These are phyloP conservation scores for human (Homo sapiens) DNA, from an alignment of 2,113 vertebrate species.

Conservation along the genomic window DNA sequence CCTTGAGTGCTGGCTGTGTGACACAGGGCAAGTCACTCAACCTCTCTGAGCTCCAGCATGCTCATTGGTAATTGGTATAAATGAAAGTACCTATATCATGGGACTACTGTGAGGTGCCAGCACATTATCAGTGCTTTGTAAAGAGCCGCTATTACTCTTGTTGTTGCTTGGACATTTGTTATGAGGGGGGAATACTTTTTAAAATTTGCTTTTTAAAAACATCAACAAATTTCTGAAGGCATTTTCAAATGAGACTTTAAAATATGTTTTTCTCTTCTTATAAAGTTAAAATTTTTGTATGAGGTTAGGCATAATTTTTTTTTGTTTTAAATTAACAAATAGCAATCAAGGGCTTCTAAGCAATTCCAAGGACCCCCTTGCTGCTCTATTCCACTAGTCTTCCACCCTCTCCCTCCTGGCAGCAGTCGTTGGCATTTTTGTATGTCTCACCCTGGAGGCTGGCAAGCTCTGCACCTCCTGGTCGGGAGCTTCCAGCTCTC, in stretches of 20 bases:
- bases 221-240: neutral
- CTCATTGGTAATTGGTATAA: neutral
- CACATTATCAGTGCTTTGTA: neutral
- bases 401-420: neutral
- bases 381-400: rapidly evolving
- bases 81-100: neutral
- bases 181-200: neutral
- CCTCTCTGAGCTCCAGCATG: neutral
- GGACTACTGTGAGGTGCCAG: neutral
- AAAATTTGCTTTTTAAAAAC: neutral
- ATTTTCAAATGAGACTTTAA: neutral
- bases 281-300: neutral
- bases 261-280: neutral
- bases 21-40: neutral
- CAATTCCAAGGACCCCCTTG: rapidly evolving
- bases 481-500: neutral
- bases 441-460: neutral
- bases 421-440: rapidly evolving
- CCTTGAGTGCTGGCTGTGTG: neutral
- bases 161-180: neutral
- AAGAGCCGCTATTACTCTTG: neutral
- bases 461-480: neutral
- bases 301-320: neutral
- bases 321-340: neutral
- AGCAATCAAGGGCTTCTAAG: neutral